Base-by-base conservation (phyloP, 2,113 vertebrate genomes). In the Sinocyclocheilus anshuiensis region DNA sequence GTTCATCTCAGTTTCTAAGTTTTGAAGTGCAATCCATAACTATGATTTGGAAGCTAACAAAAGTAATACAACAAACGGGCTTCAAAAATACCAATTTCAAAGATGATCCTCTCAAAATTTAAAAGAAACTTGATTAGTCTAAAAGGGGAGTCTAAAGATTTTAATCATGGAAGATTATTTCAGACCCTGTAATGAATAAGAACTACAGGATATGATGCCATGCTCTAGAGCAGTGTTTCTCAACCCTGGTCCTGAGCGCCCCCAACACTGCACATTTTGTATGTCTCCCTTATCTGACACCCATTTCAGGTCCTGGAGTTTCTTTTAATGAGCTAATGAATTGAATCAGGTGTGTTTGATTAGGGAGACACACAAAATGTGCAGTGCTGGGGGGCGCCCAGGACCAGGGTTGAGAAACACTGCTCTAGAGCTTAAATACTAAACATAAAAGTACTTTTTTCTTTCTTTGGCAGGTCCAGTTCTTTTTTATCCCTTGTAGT, bases 1-100 rank as follows among this genome's bases (percentile, higher is more conserved):
- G 42, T 75, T 76, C n/a, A 76, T 76, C 72, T 76, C 42, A 8
- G 22, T 26, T 33, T 69, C 2, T 2, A 69, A 16, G 26, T 69
- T 75, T 75, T 75, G 22, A 75, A 76, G 12, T 48, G 71, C 39
- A 75, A 2, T 48, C 72, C 72, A 48, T 75, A 24, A 75, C 72
- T 75, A 74, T 48, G 42, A 75, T 12, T 75, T 48, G 22, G n/a
- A 75, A 24, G n/a, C 20, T 7, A 13, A 24, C 20, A 45, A 48
- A 75, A 48, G 11, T 24, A 48, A 39, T 22, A 75, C 24, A 24
- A 29, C 24, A 29, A 29, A 15, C 5, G 26, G 53, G 22, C 8
- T n/a, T 10, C 9, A 61, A 61, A 57, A 61, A 61, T n/a, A 61
- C 8, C 8, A 61, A n/a, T n/a, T n/a, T n/a, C 57, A 22, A 2